Evolutionary conservation across 2,888 invertebrate species (phyloP), one percentile per base, ranked within the genome.

Genomic region (Isotomurus palustris): DNA sequence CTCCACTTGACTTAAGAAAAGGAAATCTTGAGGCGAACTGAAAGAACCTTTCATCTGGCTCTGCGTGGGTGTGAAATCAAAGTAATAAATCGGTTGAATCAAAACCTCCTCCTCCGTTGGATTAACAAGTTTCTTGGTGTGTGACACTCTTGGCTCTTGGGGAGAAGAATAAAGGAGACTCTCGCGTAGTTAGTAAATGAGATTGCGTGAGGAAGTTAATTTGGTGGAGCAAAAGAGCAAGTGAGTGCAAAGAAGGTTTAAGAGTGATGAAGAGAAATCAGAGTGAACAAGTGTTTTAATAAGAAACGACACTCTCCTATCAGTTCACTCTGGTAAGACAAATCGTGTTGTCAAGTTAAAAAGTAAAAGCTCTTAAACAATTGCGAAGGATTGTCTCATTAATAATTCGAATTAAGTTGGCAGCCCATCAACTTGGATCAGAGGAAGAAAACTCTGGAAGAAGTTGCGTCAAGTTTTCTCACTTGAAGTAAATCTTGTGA

Each of bases 391-490:
- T 28, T 44, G 36, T 36, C 57, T 56, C 62, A 62, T 59, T 59
- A 62, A 62, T 62, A 62, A 56, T 62, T 59, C 56, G 53, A 53
- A 50, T 62, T 53, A 59, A 56, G 57, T 55, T 57, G 58, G 52
- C 52, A 61, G 51, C 50, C 61, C 47, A 57, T 61, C 61, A 57
- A n/a, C n/a, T n/a, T n/a, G n/a, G n/a, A n/a, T n/a, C n/a, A n/a
- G n/a, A n/a, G n/a, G n/a, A n/a, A n/a, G n/a, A n/a, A n/a, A n/a
- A n/a, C n/a, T n/a, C n/a, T n/a, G n/a, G n/a, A n/a, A n/a, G n/a
- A n/a, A n/a, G n/a, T n/a, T n/a, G n/a, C n/a, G n/a, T n/a, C n/a
- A n/a, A n/a, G n/a, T n/a, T n/a, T n/a, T n/a, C n/a, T n/a, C n/a
- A n/a, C n/a, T n/a, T n/a, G n/a, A n/a, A n/a, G n/a, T n/a, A n/a